These are phyloP conservation scores for Germaria angustata DNA, from an alignment of 2,888 invertebrate genomes.

Conservation along the genomic window DNA sequence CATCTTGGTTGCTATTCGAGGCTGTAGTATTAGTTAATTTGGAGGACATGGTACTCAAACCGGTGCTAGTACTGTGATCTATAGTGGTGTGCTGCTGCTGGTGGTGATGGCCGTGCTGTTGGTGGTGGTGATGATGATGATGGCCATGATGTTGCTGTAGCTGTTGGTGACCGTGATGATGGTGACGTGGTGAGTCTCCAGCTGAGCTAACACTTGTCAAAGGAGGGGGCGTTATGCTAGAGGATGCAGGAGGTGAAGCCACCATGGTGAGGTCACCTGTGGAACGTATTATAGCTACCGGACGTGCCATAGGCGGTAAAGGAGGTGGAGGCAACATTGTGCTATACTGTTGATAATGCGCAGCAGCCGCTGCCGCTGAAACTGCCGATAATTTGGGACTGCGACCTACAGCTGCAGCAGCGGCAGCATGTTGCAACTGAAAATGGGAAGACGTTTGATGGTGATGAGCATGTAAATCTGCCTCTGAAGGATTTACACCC, in stretches of 20 bases:
- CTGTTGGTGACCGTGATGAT: slow-evolving; percentile 52
- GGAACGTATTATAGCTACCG: slow-evolving; percentile 96
- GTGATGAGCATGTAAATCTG: slow-evolving; percentile 66
- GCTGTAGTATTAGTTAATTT: slow-evolving; percentile 57
- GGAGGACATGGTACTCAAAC: slow-evolving; percentile 57
- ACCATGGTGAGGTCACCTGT: slow-evolving; percentile 85
- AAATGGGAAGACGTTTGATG: slow-evolving; percentile 70
- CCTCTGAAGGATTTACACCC: slow-evolving; percentile 76
- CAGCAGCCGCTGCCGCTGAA: slow-evolving; percentile 68
- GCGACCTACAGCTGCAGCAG: slow-evolving; percentile 74
- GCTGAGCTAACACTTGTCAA: slow-evolving; percentile 70
- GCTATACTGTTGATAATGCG: slow-evolving; percentile 83
- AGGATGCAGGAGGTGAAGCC: slow-evolving; percentile 84
- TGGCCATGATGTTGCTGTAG: slow-evolving; percentile 54
- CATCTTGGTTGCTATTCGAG: slow-evolving; percentile 51
- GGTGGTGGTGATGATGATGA: slow-evolving; percentile 46
- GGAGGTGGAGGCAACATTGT: slow-evolving; percentile 97
- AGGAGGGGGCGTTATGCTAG: slow-evolving; percentile 58
- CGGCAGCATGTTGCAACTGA: slow-evolving; percentile 70
- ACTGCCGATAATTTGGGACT: slow-evolving; percentile 82
- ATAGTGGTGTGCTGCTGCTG: slow-evolving; percentile 68
- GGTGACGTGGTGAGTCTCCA: slow-evolving; percentile 60
- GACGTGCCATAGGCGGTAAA: slow-evolving; percentile 96
- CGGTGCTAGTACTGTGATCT: slow-evolving; percentile 60
- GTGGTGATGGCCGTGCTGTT: slow-evolving; percentile 74